Evolutionary conservation across 1,140 invertebrate species (phyloP), one percentile per base, ranked within the genome.

Genomic region (Acromyrmex heyeri): DNA sequence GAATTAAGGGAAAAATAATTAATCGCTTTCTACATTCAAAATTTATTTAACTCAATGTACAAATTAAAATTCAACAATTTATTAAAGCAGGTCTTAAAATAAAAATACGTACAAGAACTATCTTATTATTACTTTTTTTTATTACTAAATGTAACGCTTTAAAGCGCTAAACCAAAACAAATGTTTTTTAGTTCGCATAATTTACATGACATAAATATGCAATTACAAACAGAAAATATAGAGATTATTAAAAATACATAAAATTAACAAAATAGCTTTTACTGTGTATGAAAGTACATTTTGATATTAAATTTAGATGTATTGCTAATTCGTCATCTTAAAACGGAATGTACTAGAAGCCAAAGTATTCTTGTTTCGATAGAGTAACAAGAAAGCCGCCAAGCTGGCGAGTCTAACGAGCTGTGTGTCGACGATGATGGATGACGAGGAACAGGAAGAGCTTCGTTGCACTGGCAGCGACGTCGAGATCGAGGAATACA

Each of bases 381-480:
- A 78, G 73, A 53, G 30, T 44, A 65, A 85, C 48, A 24, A 48
- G 50, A 50, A 73, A 85, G 59, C 24, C 62, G 73, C n/a, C 73
- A 92, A 91, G 48, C 90, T 94, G 94, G 91, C 89, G 62, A 75
- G 85, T 18, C 62, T 94, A 62, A 87, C 90, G 34, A 91, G 85
- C 78, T 93, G 92, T 73, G 86, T 93, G 38, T 91, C 91, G 48
- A 93, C 87, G 69, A 93, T 93, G 85, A 94, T 94, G 91, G 94
- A 95, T 79, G 94, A 95, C 65, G 94, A 95, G 55, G 93, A 95
- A n/a, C 93, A 94, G 55, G 94, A 95, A n/a, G 93, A 94, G 69
- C 88, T 93, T 7, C 92, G 93, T n/a, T 94, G 93, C 72, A 93
- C 91, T 27, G 94, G 93, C n/a, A 95, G 94, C 87, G 94, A 95